Evolutionary conservation across 1,140 invertebrate species (phyloP).

Genomic region (Coenobita brevimanus): DNA sequence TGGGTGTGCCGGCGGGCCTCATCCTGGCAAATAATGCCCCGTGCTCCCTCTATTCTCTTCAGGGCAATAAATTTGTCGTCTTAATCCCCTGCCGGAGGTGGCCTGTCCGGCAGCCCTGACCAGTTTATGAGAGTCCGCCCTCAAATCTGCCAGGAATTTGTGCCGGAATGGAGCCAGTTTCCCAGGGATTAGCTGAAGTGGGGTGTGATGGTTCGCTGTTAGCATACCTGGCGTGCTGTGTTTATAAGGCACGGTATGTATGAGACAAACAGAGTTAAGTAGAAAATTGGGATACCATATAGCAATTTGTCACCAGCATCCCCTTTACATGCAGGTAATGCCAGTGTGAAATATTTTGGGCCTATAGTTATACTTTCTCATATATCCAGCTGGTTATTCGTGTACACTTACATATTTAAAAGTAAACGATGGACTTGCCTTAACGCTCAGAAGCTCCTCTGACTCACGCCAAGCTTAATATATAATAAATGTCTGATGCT

Average conservation of each 20-base stretch:
- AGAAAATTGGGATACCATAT: slow-evolving; percentile 25
- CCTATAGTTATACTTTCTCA: too few relatives aligned
- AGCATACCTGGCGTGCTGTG: neutral
- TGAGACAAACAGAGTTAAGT: slow-evolving; percentile 37
- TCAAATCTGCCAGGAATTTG: slow-evolving; percentile 31
- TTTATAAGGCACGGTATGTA: neutral
- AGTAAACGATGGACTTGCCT: too few relatives aligned
- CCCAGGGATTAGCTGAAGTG: slow-evolving; percentile 23
- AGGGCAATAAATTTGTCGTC: slow-evolving; percentile 51
- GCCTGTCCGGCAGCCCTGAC: slow-evolving; percentile 12
- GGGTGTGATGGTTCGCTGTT: neutral
- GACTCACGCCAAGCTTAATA: too few relatives aligned
- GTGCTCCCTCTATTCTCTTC: slow-evolving; percentile 9
- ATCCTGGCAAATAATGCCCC: slow-evolving; percentile 9
- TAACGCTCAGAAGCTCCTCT: too few relatives aligned
- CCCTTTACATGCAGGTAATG: neutral
- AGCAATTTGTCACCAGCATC: slow-evolving; percentile 17
- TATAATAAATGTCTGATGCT: too few relatives aligned
- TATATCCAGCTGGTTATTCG: too few relatives aligned
- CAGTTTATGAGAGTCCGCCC: slow-evolving; percentile 46
- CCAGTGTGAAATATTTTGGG: neutral
- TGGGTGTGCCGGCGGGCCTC: neutral
- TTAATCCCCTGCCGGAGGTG: slow-evolving; percentile 46
- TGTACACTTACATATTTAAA: too few relatives aligned
- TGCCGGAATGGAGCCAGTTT: slow-evolving; percentile 35